Percentiles rank a stretch among this genome's conserved stretches.
Evolutionary conservation across 1,140 invertebrate genomes (phyloP).

Genomic region (Drosophila guanche): DNA sequence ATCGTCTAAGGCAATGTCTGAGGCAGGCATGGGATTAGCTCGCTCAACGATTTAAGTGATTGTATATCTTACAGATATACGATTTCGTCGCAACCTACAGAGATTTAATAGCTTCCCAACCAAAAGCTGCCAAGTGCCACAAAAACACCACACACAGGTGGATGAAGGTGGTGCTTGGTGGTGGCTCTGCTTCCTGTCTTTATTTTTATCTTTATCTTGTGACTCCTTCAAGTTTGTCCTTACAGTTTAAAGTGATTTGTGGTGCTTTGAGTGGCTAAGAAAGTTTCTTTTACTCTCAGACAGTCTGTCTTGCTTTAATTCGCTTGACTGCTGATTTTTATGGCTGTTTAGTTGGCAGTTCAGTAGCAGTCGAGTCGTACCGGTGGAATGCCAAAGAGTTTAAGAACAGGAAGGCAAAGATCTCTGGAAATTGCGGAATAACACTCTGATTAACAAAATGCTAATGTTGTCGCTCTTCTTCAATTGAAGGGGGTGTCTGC

Average conservation of each 20-base stretch:
- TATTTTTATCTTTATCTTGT: no score
- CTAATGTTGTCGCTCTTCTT: constrained; percentile 41
- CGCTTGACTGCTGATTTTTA: constrained; percentile 66
- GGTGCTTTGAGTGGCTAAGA: constrained; percentile 69
- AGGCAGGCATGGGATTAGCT: constrained; percentile 52
- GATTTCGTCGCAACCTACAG: constrained; percentile 47
- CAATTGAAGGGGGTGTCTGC: constrained; percentile 14
- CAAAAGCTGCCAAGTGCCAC: constrained; percentile 42
- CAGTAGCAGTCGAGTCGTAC: constrained; percentile 19
- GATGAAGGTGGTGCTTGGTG: constrained; percentile 38
- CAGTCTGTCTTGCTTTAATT: constrained; percentile 31
- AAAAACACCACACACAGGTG: constrained; percentile 30
- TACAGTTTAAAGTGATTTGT: constrained; percentile 79
- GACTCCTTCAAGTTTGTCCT: constrained; percentile 62
- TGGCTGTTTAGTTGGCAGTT: constrained; percentile 64
- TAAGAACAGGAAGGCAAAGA: constrained; percentile 35
- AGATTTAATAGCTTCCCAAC: constrained; percentile 70
- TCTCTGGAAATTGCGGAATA: constrained; percentile 42
- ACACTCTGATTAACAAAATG: constrained; percentile 52
- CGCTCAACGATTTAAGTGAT: constrained; percentile 80
- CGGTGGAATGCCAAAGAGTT: constrained; percentile 44
- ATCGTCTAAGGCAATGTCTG: constrained; percentile 33
- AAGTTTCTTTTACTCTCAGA: constrained; percentile 53
- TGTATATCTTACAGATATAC: constrained; percentile 80
- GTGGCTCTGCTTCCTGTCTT: no score